These are phyloP conservation scores for Chironomus striatipennis DNA, from an alignment of 1,140 invertebrate species.

Conservation along the genomic window DNA sequence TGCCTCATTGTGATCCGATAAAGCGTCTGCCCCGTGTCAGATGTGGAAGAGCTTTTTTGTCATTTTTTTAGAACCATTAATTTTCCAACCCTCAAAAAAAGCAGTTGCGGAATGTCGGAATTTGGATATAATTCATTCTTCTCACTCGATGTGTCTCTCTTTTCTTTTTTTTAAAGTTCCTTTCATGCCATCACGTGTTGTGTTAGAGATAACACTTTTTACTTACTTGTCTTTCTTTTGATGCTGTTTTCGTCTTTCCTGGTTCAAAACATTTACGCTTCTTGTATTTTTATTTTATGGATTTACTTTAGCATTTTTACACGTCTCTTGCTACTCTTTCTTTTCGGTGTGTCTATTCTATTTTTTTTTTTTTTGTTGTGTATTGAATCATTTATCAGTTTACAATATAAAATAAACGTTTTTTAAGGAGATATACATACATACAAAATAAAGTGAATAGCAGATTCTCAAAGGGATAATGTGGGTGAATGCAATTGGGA, in stretches of 20 bases:
- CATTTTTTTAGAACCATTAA: slow-evolving; percentile 20
- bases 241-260: not conserved
- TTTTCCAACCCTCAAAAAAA: not conserved
- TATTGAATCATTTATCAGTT: slow-evolving; percentile 21
- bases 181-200: slow-evolving; percentile 11
- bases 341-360: not conserved
- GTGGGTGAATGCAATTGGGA: not conserved
- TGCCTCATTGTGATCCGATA: not conserved
- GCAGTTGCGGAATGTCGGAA: slow-evolving; percentile 20
- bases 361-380: not conserved
- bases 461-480: not conserved
- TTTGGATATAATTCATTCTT: slow-evolving; percentile 23
- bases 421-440: not conserved
- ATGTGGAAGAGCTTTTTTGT: not conserved
- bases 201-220: slow-evolving; percentile 18
- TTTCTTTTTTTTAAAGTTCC: not conserved
- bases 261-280: no score
- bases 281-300: no score
- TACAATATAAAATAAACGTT: not conserved
- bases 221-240: not conserved
- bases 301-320: not conserved
- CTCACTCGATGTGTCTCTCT: not conserved
- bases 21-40: slow-evolving; percentile 13
- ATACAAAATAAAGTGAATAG: no score
- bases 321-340: not conserved